Evolutionary conservation across 2,797 vertebrate genomes (phyloP).

Genomic region (Sebastes vulpes): DNA sequence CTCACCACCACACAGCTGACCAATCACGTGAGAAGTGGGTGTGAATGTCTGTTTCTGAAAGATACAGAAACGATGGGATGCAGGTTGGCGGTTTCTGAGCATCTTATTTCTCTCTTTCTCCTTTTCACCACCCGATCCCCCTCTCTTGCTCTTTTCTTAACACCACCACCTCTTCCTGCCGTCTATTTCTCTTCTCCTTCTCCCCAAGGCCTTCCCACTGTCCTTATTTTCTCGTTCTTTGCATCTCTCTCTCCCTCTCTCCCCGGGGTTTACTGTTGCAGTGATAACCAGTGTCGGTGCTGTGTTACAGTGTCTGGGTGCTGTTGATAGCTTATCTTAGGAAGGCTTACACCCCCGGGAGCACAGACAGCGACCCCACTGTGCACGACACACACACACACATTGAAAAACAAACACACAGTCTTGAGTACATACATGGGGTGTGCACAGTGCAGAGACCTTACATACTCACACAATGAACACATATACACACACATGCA

Average conservation of each 20-base stretch:
- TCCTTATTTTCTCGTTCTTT: not conserved
- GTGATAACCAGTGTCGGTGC: constrained; percentile 38
- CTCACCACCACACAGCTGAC: not conserved
- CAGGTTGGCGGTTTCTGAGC: not conserved
- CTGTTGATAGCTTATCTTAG: constrained; percentile 63
- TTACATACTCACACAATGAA: not conserved
- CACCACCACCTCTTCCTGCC: not conserved
- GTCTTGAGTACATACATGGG: not conserved
- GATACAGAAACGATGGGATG: not conserved
- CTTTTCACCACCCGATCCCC: not conserved
- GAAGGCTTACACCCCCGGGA: constrained; percentile 43
- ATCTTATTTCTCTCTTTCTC: not conserved
- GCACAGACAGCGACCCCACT: not conserved
- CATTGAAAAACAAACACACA: not conserved
- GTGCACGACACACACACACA: not conserved
- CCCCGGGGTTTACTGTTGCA: constrained; percentile 4
- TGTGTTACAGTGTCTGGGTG: constrained; percentile 53
- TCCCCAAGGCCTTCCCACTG: not conserved
- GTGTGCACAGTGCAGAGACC: not conserved
- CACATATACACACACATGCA: not conserved
- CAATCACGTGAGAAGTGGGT: not conserved
- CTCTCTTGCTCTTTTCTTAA: not conserved
- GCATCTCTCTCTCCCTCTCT: not conserved
- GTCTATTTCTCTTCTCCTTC: not conserved
- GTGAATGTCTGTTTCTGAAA: not conserved